These are phyloP conservation scores for Pseudobourletiella spinata DNA, from an alignment of 1,140 invertebrate genomes.

Conservation along the genomic window DNA sequence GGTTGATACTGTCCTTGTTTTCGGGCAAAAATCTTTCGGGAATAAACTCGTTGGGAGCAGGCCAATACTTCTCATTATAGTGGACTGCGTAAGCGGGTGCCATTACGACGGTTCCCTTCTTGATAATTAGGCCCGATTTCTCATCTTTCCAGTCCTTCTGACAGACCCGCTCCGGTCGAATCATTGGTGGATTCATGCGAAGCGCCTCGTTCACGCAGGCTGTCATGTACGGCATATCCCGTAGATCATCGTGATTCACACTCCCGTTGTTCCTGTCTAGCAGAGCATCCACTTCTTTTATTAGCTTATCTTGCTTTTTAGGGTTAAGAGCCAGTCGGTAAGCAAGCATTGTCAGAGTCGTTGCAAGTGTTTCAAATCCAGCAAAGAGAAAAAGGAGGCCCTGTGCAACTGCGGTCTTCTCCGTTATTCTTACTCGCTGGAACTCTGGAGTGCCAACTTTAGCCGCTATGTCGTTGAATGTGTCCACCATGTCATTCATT, in stretches of 20 bases:
- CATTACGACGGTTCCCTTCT: constrained; percentile 40
- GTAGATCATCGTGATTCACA: constrained; percentile 10
- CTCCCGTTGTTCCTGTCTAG: constrained; percentile 35
- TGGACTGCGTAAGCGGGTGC: constrained; percentile 44
- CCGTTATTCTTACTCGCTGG: constrained; percentile 13
- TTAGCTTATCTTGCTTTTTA: constrained; percentile 58
- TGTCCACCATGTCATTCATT: constrained; percentile 1
- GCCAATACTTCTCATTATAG: constrained; percentile 42
- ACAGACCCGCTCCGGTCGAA: constrained; percentile 17
- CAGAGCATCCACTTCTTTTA: constrained; percentile 53
- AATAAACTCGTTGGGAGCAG: constrained; percentile 44
- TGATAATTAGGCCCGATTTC: constrained; percentile 39
- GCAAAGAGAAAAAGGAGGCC: constrained; percentile 33
- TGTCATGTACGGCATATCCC: constrained; percentile 9
- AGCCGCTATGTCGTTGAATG: constrained; percentile 1
- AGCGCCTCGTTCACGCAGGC: constrained; percentile 15
- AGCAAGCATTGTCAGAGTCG: constrained; percentile 14
- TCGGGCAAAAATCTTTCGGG: constrained; percentile 54
- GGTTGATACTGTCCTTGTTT: constrained; percentile 38
- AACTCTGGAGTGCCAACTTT: constrained; percentile 3
- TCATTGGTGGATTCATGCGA: not conserved
- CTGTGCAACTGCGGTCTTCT: constrained; percentile 25
- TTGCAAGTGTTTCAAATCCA: constrained; percentile 14
- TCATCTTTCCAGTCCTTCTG: constrained; percentile 26
- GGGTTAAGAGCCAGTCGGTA: constrained; percentile 56